Conservation (phyloP, 2,113 vertebrate genomes). For the Oenanthe melanoleuca region DNA sequence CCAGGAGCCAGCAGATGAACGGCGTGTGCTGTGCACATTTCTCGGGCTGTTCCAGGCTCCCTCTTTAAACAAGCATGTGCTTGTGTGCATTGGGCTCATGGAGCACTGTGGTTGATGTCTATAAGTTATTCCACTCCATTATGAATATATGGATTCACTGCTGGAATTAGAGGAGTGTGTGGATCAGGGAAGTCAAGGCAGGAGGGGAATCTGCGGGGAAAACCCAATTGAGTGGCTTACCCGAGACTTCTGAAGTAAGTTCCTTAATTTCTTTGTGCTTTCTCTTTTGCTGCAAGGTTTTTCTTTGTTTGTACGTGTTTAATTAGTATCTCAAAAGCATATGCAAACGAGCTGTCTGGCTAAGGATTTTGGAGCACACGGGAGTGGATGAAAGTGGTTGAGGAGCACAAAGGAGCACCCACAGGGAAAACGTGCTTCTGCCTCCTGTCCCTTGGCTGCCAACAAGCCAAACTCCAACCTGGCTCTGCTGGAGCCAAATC, state of each 20-base stretch:
- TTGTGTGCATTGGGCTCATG: background rate
- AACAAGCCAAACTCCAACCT: background rate
- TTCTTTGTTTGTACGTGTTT: slow-evolving; percentile 70
- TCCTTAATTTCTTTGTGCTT: slow-evolving; percentile 67
- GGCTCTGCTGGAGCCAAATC: background rate
- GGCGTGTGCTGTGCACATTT: background rate
- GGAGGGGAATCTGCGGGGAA: slow-evolving; percentile 59
- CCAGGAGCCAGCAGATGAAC: background rate
- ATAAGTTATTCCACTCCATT: background rate
- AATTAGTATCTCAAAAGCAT: slow-evolving; percentile 66
- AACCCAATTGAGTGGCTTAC: slow-evolving; percentile 52
- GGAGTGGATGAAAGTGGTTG: slow-evolving; percentile 65
- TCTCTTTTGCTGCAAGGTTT: slow-evolving; percentile 60
- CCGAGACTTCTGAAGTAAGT: slow-evolving; percentile 50
- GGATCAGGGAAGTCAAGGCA: slow-evolving; percentile 57
- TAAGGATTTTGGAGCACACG: slow-evolving; percentile 36
- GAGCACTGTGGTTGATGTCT: slow-evolving; percentile 28
- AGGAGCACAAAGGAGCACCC: slow-evolving; percentile 56
- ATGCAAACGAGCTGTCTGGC: slow-evolving; percentile 66
- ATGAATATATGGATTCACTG: background rate
- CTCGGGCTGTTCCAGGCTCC: background rate
- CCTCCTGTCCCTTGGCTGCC: slow-evolving; percentile 33
- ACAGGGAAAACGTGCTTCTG: slow-evolving; percentile 58
- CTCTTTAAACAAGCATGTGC: slow-evolving; percentile 35
- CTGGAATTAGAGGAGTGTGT: slow-evolving; percentile 59